Conservation (phyloP, 1,140 invertebrate species). For the Procambarus virginalis region DNA sequence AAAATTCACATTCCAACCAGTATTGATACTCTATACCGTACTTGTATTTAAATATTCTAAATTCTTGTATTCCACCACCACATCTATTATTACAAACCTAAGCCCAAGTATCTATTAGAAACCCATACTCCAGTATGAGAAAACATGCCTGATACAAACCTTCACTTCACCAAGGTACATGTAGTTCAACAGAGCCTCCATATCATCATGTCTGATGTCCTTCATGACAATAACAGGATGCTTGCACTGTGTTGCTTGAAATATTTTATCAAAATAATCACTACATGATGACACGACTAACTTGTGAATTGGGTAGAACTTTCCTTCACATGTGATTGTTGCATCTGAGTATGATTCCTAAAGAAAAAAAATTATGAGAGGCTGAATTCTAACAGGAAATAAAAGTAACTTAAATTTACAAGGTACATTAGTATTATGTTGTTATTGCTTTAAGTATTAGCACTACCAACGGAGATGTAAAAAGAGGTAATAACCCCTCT, state of each 20-base stretch:
- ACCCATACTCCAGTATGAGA: too few relatives aligned
- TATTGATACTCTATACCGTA: too few relatives aligned
- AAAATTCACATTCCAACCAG: too few relatives aligned
- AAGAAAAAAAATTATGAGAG: background rate
- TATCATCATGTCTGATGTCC: constrained; percentile 30
- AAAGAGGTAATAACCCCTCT: too few relatives aligned
- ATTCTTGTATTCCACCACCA: too few relatives aligned
- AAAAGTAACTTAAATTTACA: background rate
- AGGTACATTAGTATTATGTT: background rate
- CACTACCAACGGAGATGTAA: too few relatives aligned
- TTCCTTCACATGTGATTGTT: constrained; percentile 44
- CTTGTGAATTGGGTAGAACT: constrained; percentile 49
- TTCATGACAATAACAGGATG: constrained; percentile 52
- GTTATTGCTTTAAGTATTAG: too few relatives aligned
- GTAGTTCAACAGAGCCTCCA: constrained; percentile 34
- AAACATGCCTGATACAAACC: background rate
- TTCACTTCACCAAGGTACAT: constrained; percentile 53
- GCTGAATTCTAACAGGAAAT: background rate
- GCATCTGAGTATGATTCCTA: constrained; percentile 50
- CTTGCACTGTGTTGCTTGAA: constrained; percentile 5
- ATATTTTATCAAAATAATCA: constrained; percentile 49
- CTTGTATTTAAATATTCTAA: too few relatives aligned
- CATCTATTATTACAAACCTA: too few relatives aligned
- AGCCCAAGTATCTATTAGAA: too few relatives aligned
- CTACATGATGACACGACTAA: constrained; percentile 42